Base-by-base conservation (phyloP, 2,113 vertebrate species). In the Pterocles orientalis region DNA sequence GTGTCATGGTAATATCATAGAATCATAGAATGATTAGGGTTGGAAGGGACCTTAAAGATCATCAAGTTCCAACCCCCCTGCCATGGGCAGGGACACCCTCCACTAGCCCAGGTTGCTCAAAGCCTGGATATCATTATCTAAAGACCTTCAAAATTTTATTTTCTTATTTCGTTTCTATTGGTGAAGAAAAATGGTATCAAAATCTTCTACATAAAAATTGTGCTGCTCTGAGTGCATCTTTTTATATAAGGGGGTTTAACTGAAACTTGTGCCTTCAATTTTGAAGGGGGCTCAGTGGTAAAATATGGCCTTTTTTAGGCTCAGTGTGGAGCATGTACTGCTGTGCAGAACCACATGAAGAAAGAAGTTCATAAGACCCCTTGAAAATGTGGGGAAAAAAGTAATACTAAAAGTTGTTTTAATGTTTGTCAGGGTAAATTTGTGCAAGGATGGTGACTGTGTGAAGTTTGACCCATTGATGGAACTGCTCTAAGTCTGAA, bases 161-260 rank as follows among this genome's bases (percentile, higher is more conserved):
- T 97, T 94, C 80, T 97, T 97, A 97, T 96, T 98, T 97, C 45
- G 97, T 95, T 86, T 98, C 96, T 96, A 97, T 89, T 97, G 78
- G 39, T 64, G 81, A 90, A 88, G 60, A 94, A 97, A 96, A 96
- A 92, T 75, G 18, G 86, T 70, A 93, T 96, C 20, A 97, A 69
- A 69, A 28, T 93, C 26, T 82, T 58, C 50, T 71, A 34, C 16
- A 34, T 78, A 36, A 97, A 93, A 76, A 72, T 64, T 88, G 64
- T 61, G 78, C 50, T 77, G 45, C 28, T 84, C 8, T 24, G 64
- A 85, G 25, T 66, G 26, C 16, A 82, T 50, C 39, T 75, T 36
- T 86, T 24, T 51, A 48, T 48, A 33, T 92, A 90, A 69, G 56
- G 64, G 90, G 18, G 70, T 81, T 53, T 56, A 85, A 56, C 36